These are phyloP conservation scores for Microtus ochrogaster DNA, from an alignment of 2,113 vertebrate genomes.

Conservation along the genomic window DNA sequence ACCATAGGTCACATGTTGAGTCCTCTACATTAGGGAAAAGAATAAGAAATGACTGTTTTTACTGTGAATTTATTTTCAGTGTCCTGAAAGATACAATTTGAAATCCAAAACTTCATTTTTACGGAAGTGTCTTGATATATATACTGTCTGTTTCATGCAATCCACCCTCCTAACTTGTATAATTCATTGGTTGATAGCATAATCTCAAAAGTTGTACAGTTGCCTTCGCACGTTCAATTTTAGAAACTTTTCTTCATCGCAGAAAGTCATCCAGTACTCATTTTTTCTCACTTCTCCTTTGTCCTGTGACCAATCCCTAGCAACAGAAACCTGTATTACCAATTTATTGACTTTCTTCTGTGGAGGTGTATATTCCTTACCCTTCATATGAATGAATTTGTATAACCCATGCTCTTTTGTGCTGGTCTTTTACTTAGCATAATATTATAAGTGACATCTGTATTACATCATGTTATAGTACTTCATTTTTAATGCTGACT, in stretches of 20 bases:
- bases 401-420: background rate
- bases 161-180: background rate
- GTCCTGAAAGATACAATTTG: conserved; percentile 16
- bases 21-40: conserved; percentile 53
- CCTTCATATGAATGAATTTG: background rate
- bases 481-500: background rate
- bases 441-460: background rate
- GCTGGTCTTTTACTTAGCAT: background rate
- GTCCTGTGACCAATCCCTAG: background rate
- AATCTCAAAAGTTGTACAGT: background rate
- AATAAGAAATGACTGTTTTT: conserved; percentile 47
- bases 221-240: background rate
- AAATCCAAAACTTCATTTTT: conserved; percentile 22
- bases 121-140: background rate
- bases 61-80: conserved; percentile 28
- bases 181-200: background rate
- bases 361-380: conserved; percentile 6
- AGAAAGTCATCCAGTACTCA: background rate
- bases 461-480: background rate
- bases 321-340: background rate
- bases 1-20: conserved; percentile 24
- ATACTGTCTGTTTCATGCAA: background rate
- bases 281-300: background rate
- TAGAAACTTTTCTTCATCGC: background rate
- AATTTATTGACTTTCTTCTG: background rate